phyloP scores from a whole-genome alignment of 1,140 invertebrate species.

The Diabrotica undecimpunctata region DNA sequence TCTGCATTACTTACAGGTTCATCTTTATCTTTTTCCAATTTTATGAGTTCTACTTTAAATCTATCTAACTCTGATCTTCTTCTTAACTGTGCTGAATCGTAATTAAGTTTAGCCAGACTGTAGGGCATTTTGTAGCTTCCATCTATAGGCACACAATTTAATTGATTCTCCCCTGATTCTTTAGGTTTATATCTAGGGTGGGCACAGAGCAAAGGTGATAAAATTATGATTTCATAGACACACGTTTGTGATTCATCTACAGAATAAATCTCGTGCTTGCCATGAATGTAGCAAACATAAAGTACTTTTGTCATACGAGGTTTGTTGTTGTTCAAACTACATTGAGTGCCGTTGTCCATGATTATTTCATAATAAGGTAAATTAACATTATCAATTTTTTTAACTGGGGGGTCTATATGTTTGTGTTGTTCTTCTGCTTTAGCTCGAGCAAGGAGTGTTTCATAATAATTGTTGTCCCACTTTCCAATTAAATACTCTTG shows the following conservation, averaged over 20 bases:
- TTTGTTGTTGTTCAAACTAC: conserved; percentile 81
- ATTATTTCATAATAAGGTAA: conserved; percentile 81
- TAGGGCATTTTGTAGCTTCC: conserved; percentile 71
- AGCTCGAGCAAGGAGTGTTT: conserved; percentile 52
- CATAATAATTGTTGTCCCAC: conserved; percentile 57
- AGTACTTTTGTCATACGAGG: conserved; percentile 75
- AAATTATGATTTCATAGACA: conserved; percentile 87
- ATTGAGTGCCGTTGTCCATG: conserved; percentile 80
- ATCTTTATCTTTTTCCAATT: conserved; percentile 48
- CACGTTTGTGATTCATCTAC: conserved; percentile 92
- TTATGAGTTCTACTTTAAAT: conserved; percentile 62
- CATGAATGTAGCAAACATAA: conserved; percentile 80
- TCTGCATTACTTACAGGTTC: conserved; percentile 36
- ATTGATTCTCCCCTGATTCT: conserved; percentile 74
- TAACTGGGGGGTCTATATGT: conserved; percentile 53
- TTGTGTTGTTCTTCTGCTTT: conserved; percentile 56
- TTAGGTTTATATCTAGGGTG: conserved; percentile 88
- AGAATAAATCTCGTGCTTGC: conserved; percentile 87
- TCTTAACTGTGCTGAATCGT: conserved; percentile 66
- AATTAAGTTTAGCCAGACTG: conserved; percentile 66
- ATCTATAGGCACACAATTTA: conserved; percentile 72
- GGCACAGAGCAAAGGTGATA: conserved; percentile 78
- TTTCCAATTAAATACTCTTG: conserved; percentile 81
- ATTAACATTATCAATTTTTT: conserved; percentile 81
- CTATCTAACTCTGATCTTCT: conserved; percentile 65